Evolutionary conservation across 2,113 vertebrate genomes (phyloP), one percentile per base, ranked within the genome.

Genomic region (Chiloscyllium plagiosum): DNA sequence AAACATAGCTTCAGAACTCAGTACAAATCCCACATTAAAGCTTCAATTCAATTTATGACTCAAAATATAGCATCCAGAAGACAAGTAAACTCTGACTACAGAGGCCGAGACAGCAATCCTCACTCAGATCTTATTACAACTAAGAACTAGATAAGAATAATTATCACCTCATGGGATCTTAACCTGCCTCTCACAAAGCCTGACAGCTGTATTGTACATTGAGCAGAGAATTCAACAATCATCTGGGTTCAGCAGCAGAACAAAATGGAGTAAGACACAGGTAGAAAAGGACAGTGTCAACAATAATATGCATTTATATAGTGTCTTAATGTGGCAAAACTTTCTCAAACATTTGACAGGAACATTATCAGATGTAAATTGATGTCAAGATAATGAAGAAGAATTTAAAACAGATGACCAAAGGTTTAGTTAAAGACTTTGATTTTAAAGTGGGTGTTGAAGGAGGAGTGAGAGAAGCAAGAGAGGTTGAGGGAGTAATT

Each of bases 71-170:
- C 97, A 97, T 97, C 96, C 97, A 97, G 97, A 97, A 98, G 97
- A 97, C 97, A 97, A 97, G 97, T 97, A 96, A 97, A 97, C 98
- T 97, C 97, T 96, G 97, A 97, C 97, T 98, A 97, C 96, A 97
- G 97, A 96, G 97, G 97, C 97, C 97, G 98, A 97, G 96, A 96
- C 97, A 97, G 97, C 97, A 97, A 33, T 17, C 97, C 97, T 97
- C 97, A 97, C 97, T 97, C 97, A 98, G 98, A 98, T 98, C 98
- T 98, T 98, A 98, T 99, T 99, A 98, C 98, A 97, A 97, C 97
- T 97, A 37, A 97, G 98, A 98, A 98, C 98, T 98, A 98, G 98
- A 98, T 99, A 98, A 98, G 98, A 98, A 98, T 98, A 98, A 97
- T 97, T 98, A 98, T 97, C 97, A 96, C 98, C 98, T 98, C 98